Base-by-base conservation (phyloP, 2,888 invertebrate species). In the Papilio gigon region DNA sequence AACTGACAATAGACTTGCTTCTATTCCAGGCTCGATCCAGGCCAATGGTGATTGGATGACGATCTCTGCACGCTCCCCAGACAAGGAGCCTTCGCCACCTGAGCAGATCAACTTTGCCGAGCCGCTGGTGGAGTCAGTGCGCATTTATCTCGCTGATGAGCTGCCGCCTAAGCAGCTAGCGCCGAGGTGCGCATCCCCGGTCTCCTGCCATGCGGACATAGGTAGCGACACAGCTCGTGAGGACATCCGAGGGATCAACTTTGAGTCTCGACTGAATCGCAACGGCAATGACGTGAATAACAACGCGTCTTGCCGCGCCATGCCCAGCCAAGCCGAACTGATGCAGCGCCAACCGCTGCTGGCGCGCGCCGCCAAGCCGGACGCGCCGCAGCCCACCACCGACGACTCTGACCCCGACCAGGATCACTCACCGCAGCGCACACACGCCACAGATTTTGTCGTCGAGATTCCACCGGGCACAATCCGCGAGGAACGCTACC, bases 401-500 rank as follows among this genome's bases (percentile, higher is more conserved):
- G 92, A 90, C 80, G 91, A 92, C 72, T 89, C 90, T 42, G 92
- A 92, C 80, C 89, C 90, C 66, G 92, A 92, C 78, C 87, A 80
- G 75, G 90, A 89, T 66, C 86, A 85, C 77, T 86, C 87, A 72
- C 89, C 90, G 72, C 86, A 87, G 76, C 87, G 87, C 68, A 68
- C 81, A 63, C 86, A 84, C 75, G 77, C 81, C 73, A 86, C 84
- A 67, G 92, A 92, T 77, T 92, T 92, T 79, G 80, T 89, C 69
- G 89, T 92, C 42, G 92, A 92, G 74, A 85, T 92, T 64, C 90
- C 90, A 76, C 94, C 96, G 22, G 93, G 95, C 71, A 93, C 95
- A 60, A 93, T 93, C 65, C 92, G 95, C 77, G 96, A 96, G 80
- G 96, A 96, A 82, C 92, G 95, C 78, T 97, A 95, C 87, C 97